Conservation (phyloP, 2,113 vertebrate species). For the Rutilus rutilus region DNA sequence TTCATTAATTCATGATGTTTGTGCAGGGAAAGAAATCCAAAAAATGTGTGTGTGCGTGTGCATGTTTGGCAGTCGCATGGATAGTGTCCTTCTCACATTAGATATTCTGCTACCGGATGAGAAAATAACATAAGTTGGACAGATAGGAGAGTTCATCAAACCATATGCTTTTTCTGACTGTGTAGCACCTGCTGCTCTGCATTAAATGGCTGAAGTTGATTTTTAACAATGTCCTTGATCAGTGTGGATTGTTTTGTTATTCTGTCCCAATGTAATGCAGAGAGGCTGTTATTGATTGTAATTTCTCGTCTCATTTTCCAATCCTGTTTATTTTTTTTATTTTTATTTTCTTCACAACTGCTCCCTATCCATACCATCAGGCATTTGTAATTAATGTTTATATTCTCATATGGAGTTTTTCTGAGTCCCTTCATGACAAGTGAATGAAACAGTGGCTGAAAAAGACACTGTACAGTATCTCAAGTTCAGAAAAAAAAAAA, state of each 20-base stretch:
- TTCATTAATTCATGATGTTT: slow-evolving; percentile 44
- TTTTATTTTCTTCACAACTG: too few relatives aligned
- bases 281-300: too few relatives aligned
- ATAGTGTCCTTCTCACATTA: not conserved
- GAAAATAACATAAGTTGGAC: not conserved
- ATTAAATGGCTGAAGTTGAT: not conserved
- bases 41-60: not conserved
- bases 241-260: not conserved
- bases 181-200: not conserved
- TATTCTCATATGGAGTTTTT: slow-evolving; percentile 29
- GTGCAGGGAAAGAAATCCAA: not conserved
- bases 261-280: not conserved
- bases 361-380: too few relatives aligned
- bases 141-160: not conserved
- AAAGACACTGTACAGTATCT: slow-evolving; percentile 3
- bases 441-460: slow-evolving; percentile 10
- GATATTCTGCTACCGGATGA: not conserved
- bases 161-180: not conserved
- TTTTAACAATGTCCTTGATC: not conserved
- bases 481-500: slow-evolving; percentile 70
- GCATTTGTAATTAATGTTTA: slow-evolving; percentile 36
- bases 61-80: not conserved
- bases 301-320: too few relatives aligned
- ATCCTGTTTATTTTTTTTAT: too few relatives aligned
- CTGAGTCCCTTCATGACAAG: not conserved